phyloP scores from a whole-genome alignment of 2,888 invertebrate species.

The Acleris sparsana region DNA sequence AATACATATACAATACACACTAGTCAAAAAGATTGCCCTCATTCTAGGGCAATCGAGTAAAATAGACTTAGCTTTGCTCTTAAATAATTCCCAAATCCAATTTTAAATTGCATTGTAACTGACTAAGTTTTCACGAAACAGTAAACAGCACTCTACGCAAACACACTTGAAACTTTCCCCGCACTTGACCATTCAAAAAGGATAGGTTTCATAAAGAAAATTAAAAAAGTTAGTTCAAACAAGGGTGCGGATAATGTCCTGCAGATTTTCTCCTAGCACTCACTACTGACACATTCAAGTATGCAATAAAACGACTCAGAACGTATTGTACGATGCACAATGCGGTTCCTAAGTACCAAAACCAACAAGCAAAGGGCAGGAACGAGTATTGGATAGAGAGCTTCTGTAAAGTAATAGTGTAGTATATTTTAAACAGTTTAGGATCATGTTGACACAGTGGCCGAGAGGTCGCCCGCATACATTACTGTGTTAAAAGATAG shows the following conservation, averaged over 20 bases:
- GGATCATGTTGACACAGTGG: slow-evolving; percentile 50
- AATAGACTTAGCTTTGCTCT: no score
- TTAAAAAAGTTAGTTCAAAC: slow-evolving; percentile 70
- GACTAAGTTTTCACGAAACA: slow-evolving; percentile 25
- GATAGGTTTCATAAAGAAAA: slow-evolving; percentile 62
- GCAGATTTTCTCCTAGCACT: slow-evolving; percentile 43
- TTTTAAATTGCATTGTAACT: slow-evolving; percentile 18
- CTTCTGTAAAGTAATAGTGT: background rate
- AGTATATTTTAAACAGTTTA: slow-evolving; percentile 31
- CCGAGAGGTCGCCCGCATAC: slow-evolving; percentile 51
- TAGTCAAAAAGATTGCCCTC: no score
- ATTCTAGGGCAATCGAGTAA: no score
- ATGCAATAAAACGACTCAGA: slow-evolving; percentile 3
- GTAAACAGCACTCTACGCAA: slow-evolving; percentile 42
- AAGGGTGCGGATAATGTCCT: slow-evolving; percentile 52
- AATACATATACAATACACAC: no score
- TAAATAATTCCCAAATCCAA: background rate
- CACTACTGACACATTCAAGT: slow-evolving; percentile 37
- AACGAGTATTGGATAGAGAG: slow-evolving; percentile 12
- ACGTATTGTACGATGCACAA: slow-evolving; percentile 28
- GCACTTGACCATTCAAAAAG: slow-evolving; percentile 58
- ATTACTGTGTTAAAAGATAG: slow-evolving; percentile 58
- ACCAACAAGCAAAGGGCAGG: background rate
- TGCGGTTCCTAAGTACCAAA: background rate
- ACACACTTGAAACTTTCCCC: slow-evolving; percentile 57